Evolutionary conservation across 2,888 invertebrate species (phyloP).

Genomic region (Liodrosophila aerea): DNA sequence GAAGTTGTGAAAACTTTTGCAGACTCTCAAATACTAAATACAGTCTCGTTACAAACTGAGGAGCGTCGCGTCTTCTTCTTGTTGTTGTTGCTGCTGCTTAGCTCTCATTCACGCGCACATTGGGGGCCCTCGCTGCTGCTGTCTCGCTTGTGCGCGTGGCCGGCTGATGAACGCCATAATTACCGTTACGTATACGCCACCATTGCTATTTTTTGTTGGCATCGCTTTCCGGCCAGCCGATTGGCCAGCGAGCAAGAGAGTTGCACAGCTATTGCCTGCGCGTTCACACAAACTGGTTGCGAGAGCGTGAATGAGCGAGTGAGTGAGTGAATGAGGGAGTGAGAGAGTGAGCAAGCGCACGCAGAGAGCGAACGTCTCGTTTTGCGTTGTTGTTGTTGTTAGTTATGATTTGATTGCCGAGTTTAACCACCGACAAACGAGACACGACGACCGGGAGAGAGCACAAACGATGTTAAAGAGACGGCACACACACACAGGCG

Average conservation of each 20-base stretch:
- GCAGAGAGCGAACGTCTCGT: neutral
- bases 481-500: conserved; percentile 35
- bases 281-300: conserved; percentile 44
- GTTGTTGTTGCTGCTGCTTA: conserved; percentile 13
- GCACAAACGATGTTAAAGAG: conserved; percentile 65
- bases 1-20: conserved; percentile 71
- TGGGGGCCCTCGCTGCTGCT: conserved; percentile 28
- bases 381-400: conserved; percentile 39
- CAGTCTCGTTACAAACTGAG: conserved; percentile 80
- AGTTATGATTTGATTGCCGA: conserved; percentile 77
- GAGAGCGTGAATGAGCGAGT: neutral
- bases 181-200: conserved; percentile 81
- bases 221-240: conserved; percentile 54
- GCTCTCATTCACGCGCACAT: conserved; percentile 26
- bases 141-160: conserved; percentile 52
- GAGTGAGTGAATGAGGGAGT: conserved; percentile 24
- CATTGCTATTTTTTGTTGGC: conserved; percentile 79
- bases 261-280: conserved; percentile 17
- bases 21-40: conserved; percentile 79
- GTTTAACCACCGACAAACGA: conserved; percentile 81
- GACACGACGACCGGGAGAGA: conserved; percentile 64
- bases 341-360: conserved; percentile 37
- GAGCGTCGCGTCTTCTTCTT: conserved; percentile 53
- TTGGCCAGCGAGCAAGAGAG: conserved; percentile 52
- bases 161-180: conserved; percentile 82